phyloP scores from a whole-genome alignment of 2,888 invertebrate genomes.

The Drepana falcataria region DNA sequence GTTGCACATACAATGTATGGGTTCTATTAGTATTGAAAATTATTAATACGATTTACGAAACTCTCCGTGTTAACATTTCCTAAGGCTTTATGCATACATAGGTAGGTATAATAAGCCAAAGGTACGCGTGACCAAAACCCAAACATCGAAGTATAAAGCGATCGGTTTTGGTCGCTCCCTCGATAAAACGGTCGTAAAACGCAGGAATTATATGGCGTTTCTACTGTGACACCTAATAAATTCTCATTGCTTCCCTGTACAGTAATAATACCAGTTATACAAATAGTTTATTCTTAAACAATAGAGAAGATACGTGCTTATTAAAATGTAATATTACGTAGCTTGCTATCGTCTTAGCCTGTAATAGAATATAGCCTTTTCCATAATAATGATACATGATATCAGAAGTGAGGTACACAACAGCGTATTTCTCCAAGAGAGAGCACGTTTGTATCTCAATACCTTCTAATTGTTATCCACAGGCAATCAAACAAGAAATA shows the following conservation, averaged over 20 bases:
- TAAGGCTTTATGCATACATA: constrained; percentile 6
- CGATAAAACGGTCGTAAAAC: constrained; percentile 49
- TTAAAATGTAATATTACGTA: too few species aligned
- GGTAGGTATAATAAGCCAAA: not conserved
- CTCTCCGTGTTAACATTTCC: constrained; percentile 2
- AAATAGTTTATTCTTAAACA: not conserved
- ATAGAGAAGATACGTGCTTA: not conserved
- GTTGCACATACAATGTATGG: not conserved
- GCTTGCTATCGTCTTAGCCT: too few species aligned
- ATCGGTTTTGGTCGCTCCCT: constrained; percentile 49
- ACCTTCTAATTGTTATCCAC: constrained; percentile 53
- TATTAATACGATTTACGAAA: constrained; percentile 3
- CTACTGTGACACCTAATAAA: constrained; percentile 50
- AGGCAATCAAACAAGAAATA: constrained; percentile 50
- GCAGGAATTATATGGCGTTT: constrained; percentile 33
- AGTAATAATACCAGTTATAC: not conserved
- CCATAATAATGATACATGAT: too few species aligned
- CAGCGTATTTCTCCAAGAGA: constrained; percentile 32
- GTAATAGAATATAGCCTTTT: too few species aligned
- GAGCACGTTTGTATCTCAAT: constrained; percentile 52
- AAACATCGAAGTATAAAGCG: constrained; percentile 53
- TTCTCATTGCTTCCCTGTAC: constrained; percentile 24
- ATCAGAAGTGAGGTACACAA: not conserved
- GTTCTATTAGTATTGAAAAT: constrained; percentile 1
- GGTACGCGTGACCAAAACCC: constrained; percentile 60